These are phyloP conservation scores for Camelus bactrianus DNA, from an alignment of 2,113 vertebrate genomes.

Conservation along the genomic window DNA sequence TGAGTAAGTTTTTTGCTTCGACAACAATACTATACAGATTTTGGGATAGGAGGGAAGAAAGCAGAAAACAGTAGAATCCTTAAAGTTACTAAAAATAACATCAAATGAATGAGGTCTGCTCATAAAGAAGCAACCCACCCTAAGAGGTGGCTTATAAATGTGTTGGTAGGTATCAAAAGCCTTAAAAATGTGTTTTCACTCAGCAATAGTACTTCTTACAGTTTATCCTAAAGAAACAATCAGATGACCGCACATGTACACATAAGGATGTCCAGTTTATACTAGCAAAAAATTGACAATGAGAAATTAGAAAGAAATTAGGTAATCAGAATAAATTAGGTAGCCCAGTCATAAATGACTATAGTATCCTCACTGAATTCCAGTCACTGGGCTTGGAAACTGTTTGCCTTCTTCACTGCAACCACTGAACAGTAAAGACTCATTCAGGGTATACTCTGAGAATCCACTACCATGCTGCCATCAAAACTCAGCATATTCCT, in stretches of 20 bases:
- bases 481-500: neutral
- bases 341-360: neutral
- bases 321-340: neutral
- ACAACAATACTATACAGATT: neutral
- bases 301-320: neutral
- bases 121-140: neutral
- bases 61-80: neutral
- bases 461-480: neutral
- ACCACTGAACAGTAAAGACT: neutral
- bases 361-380: neutral
- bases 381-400: neutral
- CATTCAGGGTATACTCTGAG: neutral
- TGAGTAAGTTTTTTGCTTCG: neutral
- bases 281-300: neutral
- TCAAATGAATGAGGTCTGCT: neutral
- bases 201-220: neutral
- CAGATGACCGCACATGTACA: neutral
- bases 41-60: neutral
- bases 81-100: neutral
- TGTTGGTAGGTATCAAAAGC: neutral
- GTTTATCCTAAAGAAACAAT: neutral
- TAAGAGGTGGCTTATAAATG: neutral
- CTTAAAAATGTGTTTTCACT: conserved; percentile 13
- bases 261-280: neutral
- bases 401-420: neutral